These are phyloP conservation scores for Phoenicopterus ruber DNA, from an alignment of 2,113 vertebrate genomes.

Conservation along the genomic window DNA sequence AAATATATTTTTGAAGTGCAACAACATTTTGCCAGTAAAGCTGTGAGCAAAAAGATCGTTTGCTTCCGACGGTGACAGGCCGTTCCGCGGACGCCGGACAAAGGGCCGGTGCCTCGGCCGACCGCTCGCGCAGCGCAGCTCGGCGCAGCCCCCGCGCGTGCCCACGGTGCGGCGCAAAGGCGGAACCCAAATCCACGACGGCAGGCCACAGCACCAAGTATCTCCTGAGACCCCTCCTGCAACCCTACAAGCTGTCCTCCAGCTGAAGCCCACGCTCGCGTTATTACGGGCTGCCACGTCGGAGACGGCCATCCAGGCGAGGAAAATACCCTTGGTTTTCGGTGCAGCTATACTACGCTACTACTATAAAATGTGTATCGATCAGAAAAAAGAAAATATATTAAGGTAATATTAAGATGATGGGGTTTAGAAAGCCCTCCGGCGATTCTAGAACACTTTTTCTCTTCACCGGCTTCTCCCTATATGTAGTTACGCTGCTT, in stretches of 20 bases:
- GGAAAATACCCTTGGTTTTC: background rate
- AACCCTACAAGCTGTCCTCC: background rate
- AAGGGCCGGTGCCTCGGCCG: background rate
- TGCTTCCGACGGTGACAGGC: background rate
- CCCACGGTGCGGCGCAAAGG: background rate
- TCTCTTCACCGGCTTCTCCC: background rate
- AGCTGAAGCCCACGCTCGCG: background rate
- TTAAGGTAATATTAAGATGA: background rate
- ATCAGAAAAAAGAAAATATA: background rate
- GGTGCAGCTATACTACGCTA: fast-evolving
- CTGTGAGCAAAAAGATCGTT: background rate
- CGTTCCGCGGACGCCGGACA: background rate
- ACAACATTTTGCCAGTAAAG: background rate
- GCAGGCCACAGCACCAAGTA: background rate
- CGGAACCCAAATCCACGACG: fast-evolving
- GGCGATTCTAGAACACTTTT: background rate
- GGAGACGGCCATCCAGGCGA: background rate
- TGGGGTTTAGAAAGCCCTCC: background rate
- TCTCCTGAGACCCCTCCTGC: background rate
- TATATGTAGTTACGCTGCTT: fast-evolving
- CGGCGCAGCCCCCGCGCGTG: too few species aligned
- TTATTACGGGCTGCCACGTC: background rate
- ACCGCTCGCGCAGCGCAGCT: too few species aligned
- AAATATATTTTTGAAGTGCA: background rate
- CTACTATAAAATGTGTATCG: fast-evolving